Base-by-base conservation (phyloP, 2,113 vertebrate species). In the Mus pahari region DNA sequence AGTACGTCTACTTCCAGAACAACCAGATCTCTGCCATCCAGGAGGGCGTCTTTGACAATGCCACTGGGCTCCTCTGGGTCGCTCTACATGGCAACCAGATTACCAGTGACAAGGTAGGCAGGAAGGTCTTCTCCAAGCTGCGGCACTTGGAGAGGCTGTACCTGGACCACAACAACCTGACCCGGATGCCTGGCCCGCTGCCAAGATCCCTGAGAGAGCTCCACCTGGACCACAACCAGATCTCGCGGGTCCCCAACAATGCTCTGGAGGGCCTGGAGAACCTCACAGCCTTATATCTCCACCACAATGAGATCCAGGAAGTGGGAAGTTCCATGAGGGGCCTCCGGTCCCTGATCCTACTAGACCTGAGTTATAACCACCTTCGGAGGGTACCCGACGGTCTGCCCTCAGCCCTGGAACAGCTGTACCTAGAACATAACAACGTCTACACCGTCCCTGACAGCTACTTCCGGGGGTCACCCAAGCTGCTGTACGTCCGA, bases 1-100 rank as follows among this genome's bases (percentile, higher is more conserved):
- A 99, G 90, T 99, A 99, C 1, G 98, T 99, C 88, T 99, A 99
- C 94, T 99, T 99, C 96, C 99, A 99, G 97, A 98, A 99, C 98
- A 99, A 99, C 87, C 99, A 98, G 88, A 99, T 99, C 97, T 96
- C 98, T 0, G 58, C 98, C 78, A 98, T 99, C 95, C 98, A 99
- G 6, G 99, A 99, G 31, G 98, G 99, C 0, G 99, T 99, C 19
- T 99, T 99, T 0, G 98, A 98, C 96, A 99, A 99, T 0, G 99
- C 99, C 97, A 99, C 99, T 0, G 99, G 98, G 77, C 98, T 99
- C 60, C 99, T 99, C 55, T 99, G 99, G 99, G 97, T 99, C 3
- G 99, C 99, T 26, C 97, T 99, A 96, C 99, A 99, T 9, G 98
- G 99, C 98, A 99, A 99, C 96, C 99, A 99, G 97, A 98, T 99